Evolutionary conservation across 2,113 vertebrate species (phyloP).

Genomic region (Corapipo altera): DNA sequence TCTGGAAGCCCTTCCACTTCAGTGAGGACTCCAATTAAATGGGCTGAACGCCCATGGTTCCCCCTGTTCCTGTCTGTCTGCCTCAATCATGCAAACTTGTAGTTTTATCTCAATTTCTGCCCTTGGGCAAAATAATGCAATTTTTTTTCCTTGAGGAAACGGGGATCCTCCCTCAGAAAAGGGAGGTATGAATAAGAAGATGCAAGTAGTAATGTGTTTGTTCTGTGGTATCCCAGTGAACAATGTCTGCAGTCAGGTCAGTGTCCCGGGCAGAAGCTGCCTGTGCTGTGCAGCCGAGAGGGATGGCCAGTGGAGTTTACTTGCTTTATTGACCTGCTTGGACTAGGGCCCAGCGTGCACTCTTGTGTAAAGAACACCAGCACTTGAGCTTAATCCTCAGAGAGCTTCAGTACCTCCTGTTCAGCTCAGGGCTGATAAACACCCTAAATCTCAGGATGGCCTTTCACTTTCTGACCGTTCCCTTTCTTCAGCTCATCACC

Average conservation of each 20-base stretch:
- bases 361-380: not conserved
- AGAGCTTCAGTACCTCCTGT: not conserved
- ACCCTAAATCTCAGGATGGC: not conserved
- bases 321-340: not conserved
- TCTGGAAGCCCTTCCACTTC: not conserved
- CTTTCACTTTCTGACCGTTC: not conserved
- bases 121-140: not conserved
- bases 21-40: not conserved
- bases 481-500: too few species aligned
- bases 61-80: fast-evolving
- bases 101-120: not conserved
- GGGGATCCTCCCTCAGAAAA: not conserved
- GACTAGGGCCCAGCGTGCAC: not conserved
- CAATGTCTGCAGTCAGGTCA: fast-evolving
- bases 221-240: not conserved
- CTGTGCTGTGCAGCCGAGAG: fast-evolving
- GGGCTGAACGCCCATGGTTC: fast-evolving
- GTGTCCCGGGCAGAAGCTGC: not conserved
- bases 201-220: not conserved
- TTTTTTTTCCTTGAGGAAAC: not conserved
- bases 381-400: not conserved
- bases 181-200: not conserved
- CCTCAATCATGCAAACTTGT: not conserved
- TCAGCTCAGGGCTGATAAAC: not conserved
- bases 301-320: fast-evolving